Conservation (phyloP, 2,797 vertebrate genomes). For the Dendrocincla tyrannina region DNA sequence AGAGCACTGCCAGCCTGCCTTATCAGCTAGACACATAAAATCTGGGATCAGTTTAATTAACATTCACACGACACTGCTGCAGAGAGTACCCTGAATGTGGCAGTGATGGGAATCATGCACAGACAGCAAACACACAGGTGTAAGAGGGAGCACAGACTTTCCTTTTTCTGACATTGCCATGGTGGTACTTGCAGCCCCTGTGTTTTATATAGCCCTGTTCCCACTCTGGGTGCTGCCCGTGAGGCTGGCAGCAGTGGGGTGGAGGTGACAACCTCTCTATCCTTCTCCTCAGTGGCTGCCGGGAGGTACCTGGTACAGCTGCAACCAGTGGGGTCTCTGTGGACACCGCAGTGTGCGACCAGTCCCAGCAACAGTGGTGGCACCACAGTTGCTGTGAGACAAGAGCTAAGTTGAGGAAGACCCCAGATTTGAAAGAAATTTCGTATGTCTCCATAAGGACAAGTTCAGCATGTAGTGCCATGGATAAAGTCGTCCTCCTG, state of each 20-base stretch:
- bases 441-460: rapidly evolving
- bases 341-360: rapidly evolving
- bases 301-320: rapidly evolving
- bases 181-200: rapidly evolving
- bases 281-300: not conserved
- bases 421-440: not conserved
- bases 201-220: not conserved
- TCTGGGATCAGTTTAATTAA: conserved; percentile 6
- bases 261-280: not conserved
- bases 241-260: not conserved
- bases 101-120: not conserved
- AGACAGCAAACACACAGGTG: not conserved
- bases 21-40: not conserved
- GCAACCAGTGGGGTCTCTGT: rapidly evolving
- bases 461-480: rapidly evolving
- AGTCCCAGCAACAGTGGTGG: rapidly evolving
- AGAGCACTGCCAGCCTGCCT: not conserved
- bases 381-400: rapidly evolving
- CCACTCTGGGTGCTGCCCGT: not conserved
- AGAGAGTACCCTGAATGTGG: rapidly evolving
- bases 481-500: not conserved
- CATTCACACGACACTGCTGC: not conserved
- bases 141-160: not conserved
- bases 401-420: not conserved
- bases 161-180: not conserved